A percentile compares a stretch with the other conserved stretches of the same genome.
phyloP scores from a whole-genome alignment of 2,113 vertebrate species.

The Guaruba guarouba region DNA sequence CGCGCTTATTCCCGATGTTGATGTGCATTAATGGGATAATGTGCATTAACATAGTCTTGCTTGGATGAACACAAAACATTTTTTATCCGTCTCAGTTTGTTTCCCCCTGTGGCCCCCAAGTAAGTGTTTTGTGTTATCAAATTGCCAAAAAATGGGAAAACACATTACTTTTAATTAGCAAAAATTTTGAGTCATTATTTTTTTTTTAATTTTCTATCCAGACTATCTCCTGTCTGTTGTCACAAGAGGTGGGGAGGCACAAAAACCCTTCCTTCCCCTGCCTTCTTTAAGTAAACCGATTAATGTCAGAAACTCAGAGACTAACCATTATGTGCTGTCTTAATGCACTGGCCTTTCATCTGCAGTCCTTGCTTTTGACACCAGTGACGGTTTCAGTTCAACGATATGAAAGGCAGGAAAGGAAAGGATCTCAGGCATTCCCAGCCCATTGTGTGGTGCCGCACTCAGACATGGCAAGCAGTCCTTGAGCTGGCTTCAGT shows the following conservation, averaged over 20 bases:
- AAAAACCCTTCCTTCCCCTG: constrained; percentile 26
- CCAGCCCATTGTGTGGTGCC: constrained; percentile 20
- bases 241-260: neutral
- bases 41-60: constrained; percentile 91
- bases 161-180: constrained; percentile 84
- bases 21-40: constrained; percentile 94
- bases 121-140: constrained; percentile 86
- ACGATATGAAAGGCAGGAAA: constrained; percentile 70
- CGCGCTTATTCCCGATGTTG: constrained; percentile 86
- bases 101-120: constrained; percentile 84
- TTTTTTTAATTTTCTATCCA: constrained; percentile 21
- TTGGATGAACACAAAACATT: constrained; percentile 95
- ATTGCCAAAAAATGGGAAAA: constrained; percentile 77
- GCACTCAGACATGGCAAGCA: neutral
- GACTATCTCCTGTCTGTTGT: constrained; percentile 39
- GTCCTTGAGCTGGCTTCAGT: neutral
- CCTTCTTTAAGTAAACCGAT: constrained; percentile 72
- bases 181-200: constrained; percentile 61
- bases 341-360: constrained; percentile 78
- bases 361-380: constrained; percentile 70
- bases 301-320: constrained; percentile 74
- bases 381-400: constrained; percentile 69
- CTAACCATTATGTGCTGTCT: constrained; percentile 76
- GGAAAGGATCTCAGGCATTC: constrained; percentile 49
- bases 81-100: constrained; percentile 88